Conservation (phyloP, 2,888 invertebrate genomes). For the Entomobrya proxima region DNA sequence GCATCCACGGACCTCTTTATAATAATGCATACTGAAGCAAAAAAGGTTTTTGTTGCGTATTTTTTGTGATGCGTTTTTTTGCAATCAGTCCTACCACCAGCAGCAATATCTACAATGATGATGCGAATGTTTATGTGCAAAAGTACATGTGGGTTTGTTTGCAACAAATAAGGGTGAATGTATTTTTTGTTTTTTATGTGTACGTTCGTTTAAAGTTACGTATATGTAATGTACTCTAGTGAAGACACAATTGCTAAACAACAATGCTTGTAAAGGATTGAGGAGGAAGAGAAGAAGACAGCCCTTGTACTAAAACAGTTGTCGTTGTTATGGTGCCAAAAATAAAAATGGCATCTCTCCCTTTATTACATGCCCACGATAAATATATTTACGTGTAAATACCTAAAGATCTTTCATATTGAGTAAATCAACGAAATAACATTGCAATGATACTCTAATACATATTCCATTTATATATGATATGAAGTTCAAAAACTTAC, state of each 20-base stretch:
- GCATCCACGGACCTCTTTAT: neutral
- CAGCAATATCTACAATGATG: neutral
- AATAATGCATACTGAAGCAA: neutral
- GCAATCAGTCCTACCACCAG: slow-evolving; percentile 9
- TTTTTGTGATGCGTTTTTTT: slow-evolving; percentile 20
- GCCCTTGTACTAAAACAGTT: neutral
- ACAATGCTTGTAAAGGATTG: neutral
- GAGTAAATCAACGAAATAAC: too few species aligned
- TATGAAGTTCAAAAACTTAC: too few species aligned
- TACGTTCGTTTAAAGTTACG: neutral
- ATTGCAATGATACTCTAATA: too few species aligned
- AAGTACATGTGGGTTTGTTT: slow-evolving; percentile 27
- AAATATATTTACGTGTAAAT: neutral
- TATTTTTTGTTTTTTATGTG: slow-evolving; percentile 25
- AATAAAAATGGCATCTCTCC: slow-evolving; percentile 29
- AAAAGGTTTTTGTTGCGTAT: slow-evolving; percentile 16
- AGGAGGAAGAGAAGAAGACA: slow-evolving; percentile 26
- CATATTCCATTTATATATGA: too few species aligned
- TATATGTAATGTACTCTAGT: neutral
- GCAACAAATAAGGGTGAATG: slow-evolving; percentile 43
- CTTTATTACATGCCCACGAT: neutral
- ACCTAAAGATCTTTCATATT: too few species aligned
- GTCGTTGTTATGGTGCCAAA: slow-evolving; percentile 23
- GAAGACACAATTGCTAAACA: slow-evolving; percentile 5
- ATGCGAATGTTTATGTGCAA: neutral